A percentile compares a stretch with the other conserved stretches of the same genome.
These are phyloP conservation scores for Calliphora vicina DNA, from an alignment of 1,140 invertebrate species.

Conservation along the genomic window DNA sequence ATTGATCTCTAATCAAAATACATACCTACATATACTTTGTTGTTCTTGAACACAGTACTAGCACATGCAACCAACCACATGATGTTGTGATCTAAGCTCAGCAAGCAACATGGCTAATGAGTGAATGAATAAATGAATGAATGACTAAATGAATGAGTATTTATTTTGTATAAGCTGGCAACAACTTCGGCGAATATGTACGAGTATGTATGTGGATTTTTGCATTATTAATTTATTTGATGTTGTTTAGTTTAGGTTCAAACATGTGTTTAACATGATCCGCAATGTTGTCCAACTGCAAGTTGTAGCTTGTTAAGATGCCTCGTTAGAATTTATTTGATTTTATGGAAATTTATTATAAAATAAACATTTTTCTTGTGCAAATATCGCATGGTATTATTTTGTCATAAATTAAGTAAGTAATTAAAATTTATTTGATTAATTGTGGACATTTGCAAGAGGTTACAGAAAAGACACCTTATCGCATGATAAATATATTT, in stretches of 20 bases:
- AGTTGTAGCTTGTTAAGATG: not conserved
- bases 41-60: not conserved
- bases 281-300: not conserved
- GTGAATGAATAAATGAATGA: not conserved
- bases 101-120: not conserved
- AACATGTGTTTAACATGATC: not conserved
- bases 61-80: not conserved
- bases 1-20: conserved; percentile 2
- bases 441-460: not conserved
- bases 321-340: not conserved
- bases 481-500: no score
- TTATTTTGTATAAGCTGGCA: not conserved
- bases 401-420: not conserved
- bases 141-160: not conserved
- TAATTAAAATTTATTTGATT: not conserved
- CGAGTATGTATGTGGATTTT: not conserved
- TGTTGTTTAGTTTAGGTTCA: not conserved
- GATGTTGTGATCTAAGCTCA: not conserved
- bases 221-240: conserved; percentile 16
- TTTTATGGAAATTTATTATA: not conserved
- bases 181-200: not conserved
- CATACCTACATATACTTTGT: not conserved
- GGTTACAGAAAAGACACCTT: not conserved
- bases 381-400: not conserved
- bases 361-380: not conserved